Evolutionary conservation across 2,113 vertebrate genomes (phyloP).

Genomic region (Saguinus imperator): DNA sequence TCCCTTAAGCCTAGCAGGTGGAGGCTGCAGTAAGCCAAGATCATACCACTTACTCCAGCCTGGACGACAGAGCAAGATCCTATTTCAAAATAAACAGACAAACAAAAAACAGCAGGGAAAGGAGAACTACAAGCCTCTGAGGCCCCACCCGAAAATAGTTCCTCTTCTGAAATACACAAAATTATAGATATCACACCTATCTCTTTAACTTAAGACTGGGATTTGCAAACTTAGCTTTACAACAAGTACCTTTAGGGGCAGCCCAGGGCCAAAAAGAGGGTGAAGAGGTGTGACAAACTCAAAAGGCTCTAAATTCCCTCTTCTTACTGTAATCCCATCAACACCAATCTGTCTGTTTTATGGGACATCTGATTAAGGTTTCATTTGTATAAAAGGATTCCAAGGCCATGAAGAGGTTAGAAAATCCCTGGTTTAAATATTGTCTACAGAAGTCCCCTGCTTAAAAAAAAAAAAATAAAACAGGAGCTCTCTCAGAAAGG

Average conservation of each 20-base stretch:
- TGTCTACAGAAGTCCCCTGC: not conserved
- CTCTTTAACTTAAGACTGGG: not conserved
- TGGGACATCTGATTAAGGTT: not conserved
- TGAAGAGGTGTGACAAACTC: not conserved
- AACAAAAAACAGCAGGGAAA: not conserved
- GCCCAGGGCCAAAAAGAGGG: not conserved
- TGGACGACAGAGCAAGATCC: no score
- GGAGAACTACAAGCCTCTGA: not conserved
- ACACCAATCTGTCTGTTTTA: not conserved
- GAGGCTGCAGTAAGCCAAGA: no score
- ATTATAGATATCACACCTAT: not conserved
- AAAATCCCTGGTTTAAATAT: not conserved
- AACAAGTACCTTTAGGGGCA: not conserved
- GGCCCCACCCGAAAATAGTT: not conserved
- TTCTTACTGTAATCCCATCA: not conserved
- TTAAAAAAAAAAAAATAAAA: not conserved
- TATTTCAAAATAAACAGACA: no score
- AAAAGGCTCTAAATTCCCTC: not conserved
- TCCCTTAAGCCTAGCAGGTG: no score
- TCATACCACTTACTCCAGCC: no score
- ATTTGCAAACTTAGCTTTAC: not conserved
- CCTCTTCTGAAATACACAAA: not conserved
- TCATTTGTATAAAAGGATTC: not conserved
- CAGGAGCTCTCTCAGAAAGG: not conserved
- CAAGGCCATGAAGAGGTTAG: not conserved